phyloP scores from a whole-genome alignment of 2,797 vertebrate genomes.

The Pangasius djambal region DNA sequence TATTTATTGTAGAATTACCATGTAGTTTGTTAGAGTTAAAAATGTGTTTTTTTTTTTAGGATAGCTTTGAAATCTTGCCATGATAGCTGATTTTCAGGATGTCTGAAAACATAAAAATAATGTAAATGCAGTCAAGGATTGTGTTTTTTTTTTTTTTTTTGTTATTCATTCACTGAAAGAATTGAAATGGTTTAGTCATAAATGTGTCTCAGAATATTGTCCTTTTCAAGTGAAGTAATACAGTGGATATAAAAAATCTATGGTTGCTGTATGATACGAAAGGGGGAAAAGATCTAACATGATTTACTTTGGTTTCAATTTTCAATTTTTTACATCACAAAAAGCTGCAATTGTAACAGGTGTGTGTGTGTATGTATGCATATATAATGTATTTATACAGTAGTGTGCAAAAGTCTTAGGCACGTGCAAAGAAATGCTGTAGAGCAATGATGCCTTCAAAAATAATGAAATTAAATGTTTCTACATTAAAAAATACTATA shows the following conservation, averaged over 20 bases:
- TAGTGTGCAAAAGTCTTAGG: too few relatives aligned
- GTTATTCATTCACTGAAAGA: not conserved
- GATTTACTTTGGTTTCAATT: not conserved
- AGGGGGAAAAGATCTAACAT: not conserved
- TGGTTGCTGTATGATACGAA: not conserved
- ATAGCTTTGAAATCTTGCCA: not conserved
- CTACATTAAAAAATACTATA: too few relatives aligned
- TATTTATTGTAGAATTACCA: not conserved
- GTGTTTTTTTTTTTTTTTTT: not conserved
- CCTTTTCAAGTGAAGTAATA: not conserved
- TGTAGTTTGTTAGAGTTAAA: not conserved
- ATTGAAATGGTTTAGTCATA: not conserved
- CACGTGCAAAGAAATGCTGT: too few relatives aligned
- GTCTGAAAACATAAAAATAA: not conserved
- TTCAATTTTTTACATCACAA: too few relatives aligned
- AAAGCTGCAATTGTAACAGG: not conserved
- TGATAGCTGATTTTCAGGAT: not conserved
- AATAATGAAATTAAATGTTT: too few relatives aligned
- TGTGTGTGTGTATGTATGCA: not conserved
- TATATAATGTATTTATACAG: too few relatives aligned
- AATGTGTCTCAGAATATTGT: not conserved
- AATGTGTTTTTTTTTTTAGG: not conserved
- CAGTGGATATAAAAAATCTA: not conserved
- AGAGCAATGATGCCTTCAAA: too few relatives aligned
- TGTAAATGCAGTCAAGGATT: too few relatives aligned